phyloP scores from a whole-genome alignment of 2,797 vertebrate species.

The Mus spretus region DNA sequence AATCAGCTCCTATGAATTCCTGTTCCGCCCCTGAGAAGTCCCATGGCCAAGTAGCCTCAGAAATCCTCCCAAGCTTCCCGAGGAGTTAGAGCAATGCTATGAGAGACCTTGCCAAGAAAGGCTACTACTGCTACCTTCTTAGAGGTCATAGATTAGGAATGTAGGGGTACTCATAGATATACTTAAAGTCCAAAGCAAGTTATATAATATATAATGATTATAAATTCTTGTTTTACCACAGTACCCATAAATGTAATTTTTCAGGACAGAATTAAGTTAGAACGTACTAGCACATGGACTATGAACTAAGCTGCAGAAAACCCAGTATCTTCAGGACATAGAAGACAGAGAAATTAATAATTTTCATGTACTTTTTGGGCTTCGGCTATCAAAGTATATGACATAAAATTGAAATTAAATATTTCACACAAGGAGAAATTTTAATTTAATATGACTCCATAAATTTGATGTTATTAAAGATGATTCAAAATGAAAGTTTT shows the following conservation, averaged over 20 bases:
- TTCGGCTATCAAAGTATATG: background rate
- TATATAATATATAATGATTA: background rate
- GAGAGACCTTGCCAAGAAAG: background rate
- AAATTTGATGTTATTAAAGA: slow-evolving; percentile 51
- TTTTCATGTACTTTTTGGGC: background rate
- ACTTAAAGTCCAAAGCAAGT: background rate
- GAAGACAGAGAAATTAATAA: background rate
- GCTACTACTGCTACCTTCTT: background rate
- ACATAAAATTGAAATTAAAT: slow-evolving; percentile 41
- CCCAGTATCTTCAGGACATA: background rate
- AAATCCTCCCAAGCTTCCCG: background rate
- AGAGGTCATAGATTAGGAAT: background rate
- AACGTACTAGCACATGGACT: background rate
- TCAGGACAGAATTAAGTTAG: slow-evolving; percentile 17
- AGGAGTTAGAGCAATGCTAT: background rate
- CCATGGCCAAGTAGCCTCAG: background rate
- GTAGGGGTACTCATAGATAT: too few relatives aligned
- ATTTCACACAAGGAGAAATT: background rate
- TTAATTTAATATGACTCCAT: background rate
- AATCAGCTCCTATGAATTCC: too few relatives aligned
- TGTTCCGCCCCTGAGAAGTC: too few relatives aligned
- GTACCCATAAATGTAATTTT: background rate
- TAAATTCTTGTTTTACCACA: background rate
- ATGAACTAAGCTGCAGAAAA: background rate
- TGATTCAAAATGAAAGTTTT: slow-evolving; percentile 12